A percentile compares a stretch with the other conserved stretches of the same genome.
Evolutionary conservation across 2,113 vertebrate genomes (phyloP).

Genomic region (Tupaia chinensis): DNA sequence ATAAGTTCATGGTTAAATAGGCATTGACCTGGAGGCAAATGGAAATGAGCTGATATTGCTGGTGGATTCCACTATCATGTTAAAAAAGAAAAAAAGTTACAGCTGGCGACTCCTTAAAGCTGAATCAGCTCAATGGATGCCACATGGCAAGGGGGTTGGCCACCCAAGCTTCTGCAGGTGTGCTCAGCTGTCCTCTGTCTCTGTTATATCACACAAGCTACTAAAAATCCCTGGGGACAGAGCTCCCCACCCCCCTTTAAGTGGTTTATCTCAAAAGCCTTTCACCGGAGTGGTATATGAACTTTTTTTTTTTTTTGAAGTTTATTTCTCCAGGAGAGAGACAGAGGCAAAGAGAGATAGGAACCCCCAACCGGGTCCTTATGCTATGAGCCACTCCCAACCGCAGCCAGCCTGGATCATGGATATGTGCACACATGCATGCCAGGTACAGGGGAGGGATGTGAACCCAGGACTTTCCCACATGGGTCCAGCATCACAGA

Average conservation of each 20-base stretch:
- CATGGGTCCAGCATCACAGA: too few relatives aligned
- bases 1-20: neutral
- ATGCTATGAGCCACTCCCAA: too few relatives aligned
- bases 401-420: too few relatives aligned
- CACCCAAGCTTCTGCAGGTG: neutral
- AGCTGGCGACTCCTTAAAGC: neutral
- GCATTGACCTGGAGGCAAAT: slow-evolving; percentile 9
- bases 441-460: too few relatives aligned
- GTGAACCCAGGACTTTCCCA: too few relatives aligned
- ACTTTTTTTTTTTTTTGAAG: neutral
- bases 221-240: rapidly evolving
- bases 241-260: neutral
- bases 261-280: neutral
- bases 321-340: too few relatives aligned
- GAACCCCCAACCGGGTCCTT: too few relatives aligned
- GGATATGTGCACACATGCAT: too few relatives aligned
- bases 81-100: neutral
- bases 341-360: too few relatives aligned
- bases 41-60: neutral
- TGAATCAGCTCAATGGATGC: neutral
- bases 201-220: neutral
- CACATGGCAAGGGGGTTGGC: rapidly evolving
- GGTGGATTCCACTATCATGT: neutral
- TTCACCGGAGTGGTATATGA: neutral
- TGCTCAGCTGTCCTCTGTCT: neutral